These are phyloP conservation scores for Azemiops feae DNA, from an alignment of 2,113 vertebrate species.

Conservation along the genomic window DNA sequence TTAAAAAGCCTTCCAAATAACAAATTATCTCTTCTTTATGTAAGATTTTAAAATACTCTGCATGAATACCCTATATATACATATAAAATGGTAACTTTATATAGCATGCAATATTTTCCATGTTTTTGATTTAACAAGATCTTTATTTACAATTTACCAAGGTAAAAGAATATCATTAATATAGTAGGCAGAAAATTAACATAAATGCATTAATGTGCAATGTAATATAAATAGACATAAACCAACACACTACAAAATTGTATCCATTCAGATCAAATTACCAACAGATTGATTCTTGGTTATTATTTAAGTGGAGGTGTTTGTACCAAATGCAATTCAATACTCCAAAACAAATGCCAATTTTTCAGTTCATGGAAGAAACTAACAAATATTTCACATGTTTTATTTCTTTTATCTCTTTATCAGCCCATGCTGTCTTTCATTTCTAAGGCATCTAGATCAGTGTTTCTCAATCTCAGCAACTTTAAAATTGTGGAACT, in stretches of 20 bases:
- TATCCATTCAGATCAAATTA: constrained; percentile 32
- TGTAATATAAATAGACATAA: neutral
- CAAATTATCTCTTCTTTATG: neutral
- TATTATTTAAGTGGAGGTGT: neutral
- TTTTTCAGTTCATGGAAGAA: constrained; percentile 18
- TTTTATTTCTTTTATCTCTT: constrained; percentile 26
- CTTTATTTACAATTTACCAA: neutral
- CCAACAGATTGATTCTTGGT: constrained; percentile 15
- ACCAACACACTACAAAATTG: neutral
- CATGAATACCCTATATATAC: neutral
- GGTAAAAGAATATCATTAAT: neutral
- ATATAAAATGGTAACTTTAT: neutral
- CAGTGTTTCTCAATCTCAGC: neutral
- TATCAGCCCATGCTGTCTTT: constrained; percentile 30
- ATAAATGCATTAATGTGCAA: neutral
- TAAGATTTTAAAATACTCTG: neutral
- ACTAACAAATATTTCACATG: constrained; percentile 16
- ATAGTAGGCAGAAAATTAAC: neutral
- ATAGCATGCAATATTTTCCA: neutral
- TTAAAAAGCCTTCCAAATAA: neutral
- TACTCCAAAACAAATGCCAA: constrained; percentile 26
- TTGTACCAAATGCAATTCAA: neutral
- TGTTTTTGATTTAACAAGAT: neutral
- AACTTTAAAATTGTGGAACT: neutral
- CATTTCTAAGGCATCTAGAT: constrained; percentile 52